Evolutionary conservation across 2,113 vertebrate species (phyloP).

Genomic region (Tichodroma muraria): DNA sequence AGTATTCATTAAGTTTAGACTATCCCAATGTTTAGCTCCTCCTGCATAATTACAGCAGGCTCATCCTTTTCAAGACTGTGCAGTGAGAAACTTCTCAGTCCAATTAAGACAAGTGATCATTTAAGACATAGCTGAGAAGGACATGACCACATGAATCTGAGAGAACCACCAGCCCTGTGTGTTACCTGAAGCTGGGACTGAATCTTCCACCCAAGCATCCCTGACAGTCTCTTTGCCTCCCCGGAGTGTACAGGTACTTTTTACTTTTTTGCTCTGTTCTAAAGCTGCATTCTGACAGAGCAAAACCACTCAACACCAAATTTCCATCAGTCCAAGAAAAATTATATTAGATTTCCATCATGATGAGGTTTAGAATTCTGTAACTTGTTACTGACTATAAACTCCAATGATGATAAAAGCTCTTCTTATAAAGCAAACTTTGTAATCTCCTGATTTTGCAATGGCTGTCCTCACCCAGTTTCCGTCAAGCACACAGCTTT

Average conservation of each 20-base stretch:
- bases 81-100: not conserved
- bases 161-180: not conserved
- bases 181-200: not conserved
- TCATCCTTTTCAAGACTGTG: not conserved
- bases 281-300: not conserved
- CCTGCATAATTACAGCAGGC: not conserved
- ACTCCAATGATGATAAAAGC: not conserved
- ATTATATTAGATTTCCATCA: not conserved
- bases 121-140: not conserved
- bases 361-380: no score
- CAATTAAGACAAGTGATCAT: not conserved
- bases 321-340: not conserved
- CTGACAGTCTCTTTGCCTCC: not conserved
- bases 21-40: not conserved
- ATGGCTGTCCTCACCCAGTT: not conserved
- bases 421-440: not conserved
- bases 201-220: not conserved
- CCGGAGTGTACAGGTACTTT: accelerated
- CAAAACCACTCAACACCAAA: not conserved
- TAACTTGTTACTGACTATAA: not conserved
- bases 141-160: not conserved
- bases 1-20: not conserved
- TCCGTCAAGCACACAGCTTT: not conserved
- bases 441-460: not conserved
- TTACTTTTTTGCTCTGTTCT: not conserved